A percentile compares a stretch with the other conserved stretches of the same genome.
Conservation (phyloP, 2,113 vertebrate species). For the Holacanthus passer region DNA sequence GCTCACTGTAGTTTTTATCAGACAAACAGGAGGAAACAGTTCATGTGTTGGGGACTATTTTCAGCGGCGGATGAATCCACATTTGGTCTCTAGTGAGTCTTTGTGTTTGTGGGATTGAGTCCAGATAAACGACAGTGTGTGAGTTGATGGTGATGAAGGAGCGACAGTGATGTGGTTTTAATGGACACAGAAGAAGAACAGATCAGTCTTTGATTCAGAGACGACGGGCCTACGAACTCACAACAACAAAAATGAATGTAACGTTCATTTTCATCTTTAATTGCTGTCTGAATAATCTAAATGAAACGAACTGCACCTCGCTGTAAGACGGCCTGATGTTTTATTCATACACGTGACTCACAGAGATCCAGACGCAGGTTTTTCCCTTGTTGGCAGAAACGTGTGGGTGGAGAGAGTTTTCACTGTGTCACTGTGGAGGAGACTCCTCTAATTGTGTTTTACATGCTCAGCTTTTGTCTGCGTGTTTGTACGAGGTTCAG, state of each 20-base stretch:
- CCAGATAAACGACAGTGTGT: neutral
- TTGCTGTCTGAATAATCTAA: neutral
- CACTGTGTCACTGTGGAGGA: slow-evolving; percentile 17
- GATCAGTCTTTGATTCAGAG: neutral
- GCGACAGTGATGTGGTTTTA: neutral
- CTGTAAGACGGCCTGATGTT: neutral
- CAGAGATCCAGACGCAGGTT: slow-evolving; percentile 22
- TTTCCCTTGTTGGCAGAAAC: neutral
- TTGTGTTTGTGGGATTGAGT: neutral
- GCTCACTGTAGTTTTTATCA: no score
- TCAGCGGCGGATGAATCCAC: neutral
- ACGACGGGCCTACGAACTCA: neutral
- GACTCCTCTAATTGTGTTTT: slow-evolving; percentile 15
- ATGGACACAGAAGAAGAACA: neutral
- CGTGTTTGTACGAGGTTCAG: neutral
- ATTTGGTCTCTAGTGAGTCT: neutral
- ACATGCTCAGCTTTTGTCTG: neutral
- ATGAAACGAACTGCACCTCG: neutral
- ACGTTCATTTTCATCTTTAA: neutral
- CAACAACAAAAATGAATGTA: neutral
- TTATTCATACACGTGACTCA: neutral
- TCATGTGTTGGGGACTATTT: neutral
- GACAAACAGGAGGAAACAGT: no score
- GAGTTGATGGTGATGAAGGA: neutral
- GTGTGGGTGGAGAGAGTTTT: slow-evolving; percentile 14